Conservation (phyloP, 1,140 invertebrate genomes). For the Danaus plexippus region DNA sequence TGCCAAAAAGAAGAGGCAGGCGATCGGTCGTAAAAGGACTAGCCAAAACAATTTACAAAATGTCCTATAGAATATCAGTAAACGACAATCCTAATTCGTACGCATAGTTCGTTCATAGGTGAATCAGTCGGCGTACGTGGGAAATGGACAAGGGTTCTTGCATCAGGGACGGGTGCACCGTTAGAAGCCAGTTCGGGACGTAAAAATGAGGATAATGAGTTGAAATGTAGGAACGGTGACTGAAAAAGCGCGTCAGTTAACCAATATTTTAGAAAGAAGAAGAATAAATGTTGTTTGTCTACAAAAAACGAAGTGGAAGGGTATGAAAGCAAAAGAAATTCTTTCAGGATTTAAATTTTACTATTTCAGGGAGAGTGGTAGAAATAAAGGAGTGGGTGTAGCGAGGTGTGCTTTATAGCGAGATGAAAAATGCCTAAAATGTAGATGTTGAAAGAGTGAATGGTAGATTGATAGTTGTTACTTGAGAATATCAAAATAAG, state of each 20-base stretch:
- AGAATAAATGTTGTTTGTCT: slow-evolving; percentile 21
- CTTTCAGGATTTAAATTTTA: slow-evolving; percentile 19
- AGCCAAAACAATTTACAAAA: no score
- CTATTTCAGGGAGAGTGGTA: no score
- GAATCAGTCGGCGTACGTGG: no score
- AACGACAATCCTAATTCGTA: no score
- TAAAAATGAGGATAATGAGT: slow-evolving; percentile 11
- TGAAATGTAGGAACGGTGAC: slow-evolving; percentile 19
- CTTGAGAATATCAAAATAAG: slow-evolving; percentile 19
- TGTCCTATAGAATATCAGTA: no score
- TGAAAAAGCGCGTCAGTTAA: slow-evolving; percentile 17
- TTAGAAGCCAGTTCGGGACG: slow-evolving; percentile 10
- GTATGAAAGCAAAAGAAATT: slow-evolving; percentile 21
- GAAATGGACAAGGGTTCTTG: no score
- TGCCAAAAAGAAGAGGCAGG: no score
- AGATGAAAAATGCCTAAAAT: slow-evolving; percentile 15
- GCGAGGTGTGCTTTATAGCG: slow-evolving; percentile 16
- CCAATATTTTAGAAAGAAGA: slow-evolving; percentile 14
- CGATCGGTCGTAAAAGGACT: no score
- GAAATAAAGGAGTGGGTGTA: no score
- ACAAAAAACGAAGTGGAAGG: slow-evolving; percentile 26
- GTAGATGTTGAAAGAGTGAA: slow-evolving; percentile 21
- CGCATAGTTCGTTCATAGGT: no score
- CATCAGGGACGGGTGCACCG: no score
- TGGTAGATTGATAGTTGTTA: slow-evolving; percentile 22